A percentile compares a stretch with the other conserved stretches of the same genome.
These are phyloP conservation scores for Ennomos quercinarius DNA, from an alignment of 2,888 invertebrate species.

Conservation along the genomic window DNA sequence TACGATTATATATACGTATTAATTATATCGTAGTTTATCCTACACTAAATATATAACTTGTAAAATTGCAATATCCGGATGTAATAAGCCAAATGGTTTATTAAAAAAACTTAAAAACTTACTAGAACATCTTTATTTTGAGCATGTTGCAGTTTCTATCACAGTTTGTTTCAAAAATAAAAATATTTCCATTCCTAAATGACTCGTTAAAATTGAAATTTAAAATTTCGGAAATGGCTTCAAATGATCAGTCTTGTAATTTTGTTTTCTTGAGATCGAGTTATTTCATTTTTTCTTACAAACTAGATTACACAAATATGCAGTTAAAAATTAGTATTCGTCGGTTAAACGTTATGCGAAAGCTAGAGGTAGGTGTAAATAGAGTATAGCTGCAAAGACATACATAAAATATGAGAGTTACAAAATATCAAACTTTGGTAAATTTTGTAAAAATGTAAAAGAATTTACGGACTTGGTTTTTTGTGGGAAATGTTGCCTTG, in stretches of 20 bases:
- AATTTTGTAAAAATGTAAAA: too few species aligned
- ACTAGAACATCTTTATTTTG: constrained; percentile 20
- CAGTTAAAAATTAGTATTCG: not conserved
- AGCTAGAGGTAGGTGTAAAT: constrained; percentile 6
- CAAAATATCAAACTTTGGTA: not conserved
- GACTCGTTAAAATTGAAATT: constrained; percentile 33
- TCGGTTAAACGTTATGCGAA: not conserved
- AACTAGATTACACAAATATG: constrained; percentile 3
- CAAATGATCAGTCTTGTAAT: constrained; percentile 46
- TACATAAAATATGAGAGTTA: not conserved
- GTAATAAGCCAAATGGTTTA: constrained; percentile 17
- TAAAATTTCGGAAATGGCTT: constrained; percentile 32
- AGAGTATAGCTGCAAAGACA: not conserved
- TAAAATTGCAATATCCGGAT: constrained; percentile 14
- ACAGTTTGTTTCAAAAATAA: constrained; percentile 24
- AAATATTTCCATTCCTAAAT: constrained; percentile 19
- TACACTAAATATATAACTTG: constrained; percentile 6
- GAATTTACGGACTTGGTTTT: too few species aligned
- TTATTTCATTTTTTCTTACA: constrained; percentile 11
- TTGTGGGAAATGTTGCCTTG: too few species aligned
- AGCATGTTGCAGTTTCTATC: constrained; percentile 24
- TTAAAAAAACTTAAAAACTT: constrained; percentile 20
- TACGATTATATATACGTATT: constrained; percentile 9
- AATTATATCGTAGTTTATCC: not conserved
- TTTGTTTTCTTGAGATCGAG: constrained; percentile 43